Conservation (phyloP, 2,888 invertebrate genomes). For the Perdita meconis region DNA sequence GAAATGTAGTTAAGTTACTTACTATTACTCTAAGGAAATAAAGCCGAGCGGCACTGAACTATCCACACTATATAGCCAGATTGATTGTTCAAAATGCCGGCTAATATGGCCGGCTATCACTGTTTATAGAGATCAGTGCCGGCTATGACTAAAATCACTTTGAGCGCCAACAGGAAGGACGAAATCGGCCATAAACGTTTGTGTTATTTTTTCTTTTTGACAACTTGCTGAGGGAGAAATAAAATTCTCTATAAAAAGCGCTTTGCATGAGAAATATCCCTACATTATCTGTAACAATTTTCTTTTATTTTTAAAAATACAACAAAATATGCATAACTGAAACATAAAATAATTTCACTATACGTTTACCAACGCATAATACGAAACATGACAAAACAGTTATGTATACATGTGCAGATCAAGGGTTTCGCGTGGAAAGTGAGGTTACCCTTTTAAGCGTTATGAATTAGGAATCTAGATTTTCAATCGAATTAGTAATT, state of each 20-base stretch:
- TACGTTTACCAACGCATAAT: neutral
- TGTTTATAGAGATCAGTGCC: too few relatives aligned
- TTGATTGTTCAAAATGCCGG: conserved; percentile 18
- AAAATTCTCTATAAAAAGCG: conserved; percentile 12
- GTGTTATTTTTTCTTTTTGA: neutral
- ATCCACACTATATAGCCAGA: neutral
- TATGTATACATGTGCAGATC: neutral
- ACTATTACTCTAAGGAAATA: neutral
- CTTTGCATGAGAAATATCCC: neutral
- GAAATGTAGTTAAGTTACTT: conserved; percentile 7
- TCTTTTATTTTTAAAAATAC: too few relatives aligned
- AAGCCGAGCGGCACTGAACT: too few relatives aligned
- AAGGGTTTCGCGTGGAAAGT: neutral
- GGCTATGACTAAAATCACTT: too few relatives aligned
- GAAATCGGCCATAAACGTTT: conserved; percentile 35
- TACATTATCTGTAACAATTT: too few relatives aligned
- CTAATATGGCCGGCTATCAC: too few relatives aligned
- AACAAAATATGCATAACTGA: neutral
- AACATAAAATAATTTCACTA: neutral
- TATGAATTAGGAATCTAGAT: neutral
- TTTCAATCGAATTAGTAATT: neutral
- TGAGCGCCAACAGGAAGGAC: conserved; percentile 57
- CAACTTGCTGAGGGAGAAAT: neutral
- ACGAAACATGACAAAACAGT: neutral
- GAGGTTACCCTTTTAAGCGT: conserved; percentile 24